Evolutionary conservation across 2,113 vertebrate genomes (phyloP).

Genomic region (Madoqua kirkii): DNA sequence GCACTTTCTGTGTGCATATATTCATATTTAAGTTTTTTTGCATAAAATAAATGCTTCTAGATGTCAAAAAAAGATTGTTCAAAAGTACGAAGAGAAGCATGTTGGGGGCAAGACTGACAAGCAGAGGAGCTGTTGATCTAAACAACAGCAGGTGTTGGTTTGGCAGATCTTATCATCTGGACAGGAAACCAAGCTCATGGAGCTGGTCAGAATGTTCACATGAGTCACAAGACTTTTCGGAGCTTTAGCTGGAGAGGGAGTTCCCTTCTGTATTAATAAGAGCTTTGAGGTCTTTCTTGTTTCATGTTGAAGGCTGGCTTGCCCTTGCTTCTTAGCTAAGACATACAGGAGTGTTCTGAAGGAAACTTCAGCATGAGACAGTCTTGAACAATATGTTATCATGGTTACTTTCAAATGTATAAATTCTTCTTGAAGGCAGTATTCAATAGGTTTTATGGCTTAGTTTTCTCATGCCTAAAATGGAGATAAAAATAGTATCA

Average conservation of each 20-base stretch:
- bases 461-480: not conserved
- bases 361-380: not conserved
- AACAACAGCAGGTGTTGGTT: not conserved
- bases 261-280: not conserved
- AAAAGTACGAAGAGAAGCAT: not conserved
- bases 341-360: not conserved
- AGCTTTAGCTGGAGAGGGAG: not conserved
- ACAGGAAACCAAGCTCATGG: not conserved
- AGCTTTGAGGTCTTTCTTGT: not conserved
- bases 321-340: not conserved
- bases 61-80: constrained; percentile 72
- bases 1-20: constrained; percentile 82
- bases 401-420: not conserved
- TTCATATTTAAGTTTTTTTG: constrained; percentile 90
- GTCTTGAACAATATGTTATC: not conserved
- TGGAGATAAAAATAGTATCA: not conserved
- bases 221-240: not conserved
- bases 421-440: not conserved
- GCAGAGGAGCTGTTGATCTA: not conserved
- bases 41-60: constrained; percentile 95
- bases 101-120: not conserved
- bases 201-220: not conserved
- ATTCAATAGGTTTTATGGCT: not conserved
- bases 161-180: not conserved
- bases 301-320: not conserved